phyloP scores from a whole-genome alignment of 2,888 invertebrate species.

The Polyommatus icarus region DNA sequence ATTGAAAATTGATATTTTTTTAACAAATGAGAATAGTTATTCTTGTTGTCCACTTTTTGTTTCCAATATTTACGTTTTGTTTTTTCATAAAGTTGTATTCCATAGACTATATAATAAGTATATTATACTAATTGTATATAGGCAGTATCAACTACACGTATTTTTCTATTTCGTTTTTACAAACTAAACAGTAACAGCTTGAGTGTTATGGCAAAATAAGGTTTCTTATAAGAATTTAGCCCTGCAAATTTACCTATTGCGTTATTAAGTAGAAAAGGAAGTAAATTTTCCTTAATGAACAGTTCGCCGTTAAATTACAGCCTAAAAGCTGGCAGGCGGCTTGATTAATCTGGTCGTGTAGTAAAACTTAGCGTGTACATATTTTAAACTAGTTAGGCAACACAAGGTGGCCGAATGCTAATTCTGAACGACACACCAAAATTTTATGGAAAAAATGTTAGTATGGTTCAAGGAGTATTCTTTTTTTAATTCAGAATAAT shows the following conservation, averaged over 20 bases:
- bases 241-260: constrained; percentile 2
- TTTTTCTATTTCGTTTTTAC: neutral
- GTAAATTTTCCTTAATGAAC: constrained; percentile 22
- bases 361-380: constrained; percentile 17
- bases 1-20: neutral
- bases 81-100: too few relatives aligned
- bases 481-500: too few relatives aligned
- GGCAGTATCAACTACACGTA: neutral
- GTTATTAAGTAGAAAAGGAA: constrained; percentile 6
- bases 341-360: constrained; percentile 16
- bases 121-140: too few relatives aligned
- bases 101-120: too few relatives aligned
- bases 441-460: neutral
- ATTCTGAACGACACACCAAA: neutral
- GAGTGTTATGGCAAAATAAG: neutral
- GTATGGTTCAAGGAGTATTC: neutral
- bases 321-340: constrained; percentile 6
- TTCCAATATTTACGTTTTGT: too few relatives aligned
- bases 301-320: constrained; percentile 21
- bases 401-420: neutral
- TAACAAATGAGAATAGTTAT: neutral
- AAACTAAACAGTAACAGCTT: neutral
- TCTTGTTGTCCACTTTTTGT: neutral
- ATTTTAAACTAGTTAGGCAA: constrained; percentile 8
- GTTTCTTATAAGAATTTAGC: constrained; percentile 2